Evolutionary conservation across 2,113 vertebrate species (phyloP).

Genomic region (Pygoscelis antarcticus): DNA sequence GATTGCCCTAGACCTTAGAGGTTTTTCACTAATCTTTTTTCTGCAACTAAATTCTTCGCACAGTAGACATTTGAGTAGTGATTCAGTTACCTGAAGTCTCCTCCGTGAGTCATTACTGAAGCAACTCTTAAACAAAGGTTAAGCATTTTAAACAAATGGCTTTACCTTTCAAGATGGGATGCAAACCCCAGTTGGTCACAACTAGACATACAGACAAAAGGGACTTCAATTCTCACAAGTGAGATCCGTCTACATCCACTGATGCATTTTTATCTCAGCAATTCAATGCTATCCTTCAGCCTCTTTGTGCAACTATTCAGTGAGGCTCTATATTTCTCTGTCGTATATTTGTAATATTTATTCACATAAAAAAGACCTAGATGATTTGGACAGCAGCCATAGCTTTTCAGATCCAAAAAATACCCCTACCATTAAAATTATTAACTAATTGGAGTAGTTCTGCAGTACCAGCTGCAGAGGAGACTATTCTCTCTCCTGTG

Average conservation of each 20-base stretch:
- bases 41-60: background rate
- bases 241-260: background rate
- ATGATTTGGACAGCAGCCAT: background rate
- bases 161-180: background rate
- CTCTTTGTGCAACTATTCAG: background rate
- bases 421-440: background rate
- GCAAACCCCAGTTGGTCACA: background rate
- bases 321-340: background rate
- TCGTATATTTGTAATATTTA: background rate
- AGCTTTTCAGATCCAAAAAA: background rate
- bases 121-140: background rate
- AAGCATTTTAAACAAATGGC: slow-evolving; percentile 8
- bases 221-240: background rate
- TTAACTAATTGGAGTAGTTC: background rate
- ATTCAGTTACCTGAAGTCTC: slow-evolving; percentile 1
- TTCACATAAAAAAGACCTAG: background rate
- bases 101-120: background rate
- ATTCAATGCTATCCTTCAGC: background rate
- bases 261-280: background rate
- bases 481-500: background rate
- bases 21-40: background rate
- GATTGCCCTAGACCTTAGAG: background rate
- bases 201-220: background rate
- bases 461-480: background rate
- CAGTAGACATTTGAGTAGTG: background rate